Conservation (phyloP, 2,888 invertebrate species). For the Antitype chi region DNA sequence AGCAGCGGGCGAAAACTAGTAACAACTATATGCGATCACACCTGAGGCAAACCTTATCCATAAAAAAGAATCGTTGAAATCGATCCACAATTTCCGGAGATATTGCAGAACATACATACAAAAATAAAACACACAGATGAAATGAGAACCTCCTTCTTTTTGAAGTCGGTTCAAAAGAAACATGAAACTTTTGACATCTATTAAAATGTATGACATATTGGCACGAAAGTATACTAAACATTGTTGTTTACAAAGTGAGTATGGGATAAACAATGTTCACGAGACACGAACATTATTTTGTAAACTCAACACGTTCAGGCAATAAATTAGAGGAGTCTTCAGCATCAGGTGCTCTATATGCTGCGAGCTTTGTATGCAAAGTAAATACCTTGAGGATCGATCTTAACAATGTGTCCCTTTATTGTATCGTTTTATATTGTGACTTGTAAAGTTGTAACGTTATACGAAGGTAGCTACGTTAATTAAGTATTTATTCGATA, state of each 20-base stretch:
- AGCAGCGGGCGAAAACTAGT: too few species aligned
- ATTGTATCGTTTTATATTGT: conserved; percentile 24
- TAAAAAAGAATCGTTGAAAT: too few species aligned
- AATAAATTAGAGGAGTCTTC: conserved; percentile 48
- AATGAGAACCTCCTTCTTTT: too few species aligned
- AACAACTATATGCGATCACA: too few species aligned
- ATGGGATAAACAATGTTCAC: conserved; percentile 14
- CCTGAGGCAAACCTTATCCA: too few species aligned
- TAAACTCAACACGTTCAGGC: conserved; percentile 51
- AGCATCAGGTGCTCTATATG: conserved; percentile 35
- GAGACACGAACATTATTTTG: conserved; percentile 22
- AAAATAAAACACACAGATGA: too few species aligned
- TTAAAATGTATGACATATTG: not conserved
- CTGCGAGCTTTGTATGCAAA: conserved; percentile 51
- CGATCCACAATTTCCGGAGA: too few species aligned
- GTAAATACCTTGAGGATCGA: conserved; percentile 30
- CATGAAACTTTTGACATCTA: not conserved
- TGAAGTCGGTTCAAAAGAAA: not conserved
- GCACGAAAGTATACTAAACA: not conserved
- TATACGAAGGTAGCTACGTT: not conserved
- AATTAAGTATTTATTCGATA: too few species aligned
- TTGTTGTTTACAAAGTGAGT: conserved; percentile 12
- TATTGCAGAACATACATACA: too few species aligned
- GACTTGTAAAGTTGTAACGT: not conserved
- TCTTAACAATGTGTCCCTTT: conserved; percentile 22